Conservation (phyloP, 2,113 vertebrate genomes). For the Chunga burmeisteri region DNA sequence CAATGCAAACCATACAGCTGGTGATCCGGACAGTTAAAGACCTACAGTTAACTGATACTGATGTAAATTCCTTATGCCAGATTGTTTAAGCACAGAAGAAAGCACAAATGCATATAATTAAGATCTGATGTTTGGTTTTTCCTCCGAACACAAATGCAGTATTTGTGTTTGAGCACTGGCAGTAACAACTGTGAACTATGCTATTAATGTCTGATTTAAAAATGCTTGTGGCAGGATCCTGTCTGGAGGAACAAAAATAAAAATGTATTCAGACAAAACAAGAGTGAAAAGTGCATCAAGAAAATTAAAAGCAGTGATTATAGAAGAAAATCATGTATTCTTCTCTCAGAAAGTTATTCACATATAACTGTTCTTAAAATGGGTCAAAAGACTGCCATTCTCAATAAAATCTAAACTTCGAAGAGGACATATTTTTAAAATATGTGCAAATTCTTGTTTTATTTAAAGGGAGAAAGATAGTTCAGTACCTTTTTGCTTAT, state of each 20-base stretch:
- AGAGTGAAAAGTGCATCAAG: constrained; percentile 60
- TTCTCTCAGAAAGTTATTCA: constrained; percentile 41
- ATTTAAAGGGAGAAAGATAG: background rate
- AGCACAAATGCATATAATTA: constrained; percentile 74
- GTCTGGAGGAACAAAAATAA: constrained; percentile 70
- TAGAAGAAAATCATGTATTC: constrained; percentile 23
- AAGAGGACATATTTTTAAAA: background rate
- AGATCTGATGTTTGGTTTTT: constrained; percentile 76
- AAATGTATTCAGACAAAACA: constrained; percentile 74
- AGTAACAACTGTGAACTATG: constrained; percentile 72
- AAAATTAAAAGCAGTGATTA: constrained; percentile 58
- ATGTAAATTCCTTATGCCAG: constrained; percentile 69
- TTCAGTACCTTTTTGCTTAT: background rate
- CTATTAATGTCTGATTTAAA: constrained; percentile 76
- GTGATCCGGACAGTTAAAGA: constrained; percentile 53
- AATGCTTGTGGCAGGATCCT: constrained; percentile 71
- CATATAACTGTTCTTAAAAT: constrained; percentile 40
- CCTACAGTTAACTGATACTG: constrained; percentile 63
- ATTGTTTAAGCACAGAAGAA: constrained; percentile 63
- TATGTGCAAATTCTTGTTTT: background rate
- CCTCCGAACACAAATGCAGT: constrained; percentile 69
- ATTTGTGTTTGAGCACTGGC: constrained; percentile 73
- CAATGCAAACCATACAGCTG: constrained; percentile 23
- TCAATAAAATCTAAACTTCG: constrained; percentile 29
- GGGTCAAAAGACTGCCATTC: constrained; percentile 13